These are phyloP conservation scores for Mus caroli DNA, from an alignment of 2,797 vertebrate species.

Conservation along the genomic window DNA sequence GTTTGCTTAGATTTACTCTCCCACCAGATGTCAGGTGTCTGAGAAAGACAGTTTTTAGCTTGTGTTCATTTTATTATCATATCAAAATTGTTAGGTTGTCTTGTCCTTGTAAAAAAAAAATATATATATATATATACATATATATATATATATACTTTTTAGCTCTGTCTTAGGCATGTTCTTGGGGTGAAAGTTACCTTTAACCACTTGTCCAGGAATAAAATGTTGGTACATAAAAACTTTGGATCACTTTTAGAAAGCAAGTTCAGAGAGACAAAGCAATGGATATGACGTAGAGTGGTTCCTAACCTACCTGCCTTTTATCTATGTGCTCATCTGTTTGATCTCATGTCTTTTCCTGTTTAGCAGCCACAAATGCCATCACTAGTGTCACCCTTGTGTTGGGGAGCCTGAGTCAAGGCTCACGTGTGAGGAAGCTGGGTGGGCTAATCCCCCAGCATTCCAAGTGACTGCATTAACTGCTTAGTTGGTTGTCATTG, in stretches of 20 bases:
- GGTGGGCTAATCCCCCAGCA: background rate
- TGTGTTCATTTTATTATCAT: background rate
- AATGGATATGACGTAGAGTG: background rate
- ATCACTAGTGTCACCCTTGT: background rate
- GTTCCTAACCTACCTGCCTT: background rate
- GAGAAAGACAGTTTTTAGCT: background rate
- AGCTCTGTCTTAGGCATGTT: conserved; percentile 19
- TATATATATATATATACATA: background rate
- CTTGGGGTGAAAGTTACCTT: background rate
- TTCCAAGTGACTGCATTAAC: background rate
- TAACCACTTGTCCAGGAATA: background rate
- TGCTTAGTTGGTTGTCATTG: background rate
- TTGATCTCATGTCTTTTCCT: background rate
- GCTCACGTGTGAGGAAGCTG: background rate
- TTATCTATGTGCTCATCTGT: background rate
- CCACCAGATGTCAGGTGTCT: background rate
- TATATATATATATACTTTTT: background rate
- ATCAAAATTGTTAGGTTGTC: background rate
- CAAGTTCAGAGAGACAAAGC: conserved; percentile 19
- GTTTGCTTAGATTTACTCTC: background rate
- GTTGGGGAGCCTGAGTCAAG: background rate
- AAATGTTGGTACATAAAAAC: conserved; percentile 15
- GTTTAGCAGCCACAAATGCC: background rate
- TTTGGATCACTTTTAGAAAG: conserved; percentile 28
- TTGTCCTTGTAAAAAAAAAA: background rate